Evolutionary conservation across 30 jellyfish, hydroid and myxozoan species (phyloP).

Genomic region (Aurelia coerulea): DNA sequence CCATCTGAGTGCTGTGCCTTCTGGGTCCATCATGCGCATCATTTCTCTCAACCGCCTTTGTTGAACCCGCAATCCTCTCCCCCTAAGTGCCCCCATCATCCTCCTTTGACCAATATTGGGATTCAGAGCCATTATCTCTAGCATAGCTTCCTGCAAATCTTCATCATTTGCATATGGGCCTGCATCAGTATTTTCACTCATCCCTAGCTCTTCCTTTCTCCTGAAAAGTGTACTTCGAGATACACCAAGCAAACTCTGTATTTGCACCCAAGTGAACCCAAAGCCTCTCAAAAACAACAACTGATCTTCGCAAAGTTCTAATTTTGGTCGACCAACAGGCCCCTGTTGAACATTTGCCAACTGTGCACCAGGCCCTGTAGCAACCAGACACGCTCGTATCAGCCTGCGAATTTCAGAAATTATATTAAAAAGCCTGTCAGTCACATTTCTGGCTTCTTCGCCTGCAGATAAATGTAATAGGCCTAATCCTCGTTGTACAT

Average conservation of each 20-base stretch:
- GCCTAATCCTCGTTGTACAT: conserved; percentile 1
- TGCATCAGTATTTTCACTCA: no score
- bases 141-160: background rate
- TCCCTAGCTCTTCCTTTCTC: background rate
- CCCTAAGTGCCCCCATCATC: conserved; percentile 34
- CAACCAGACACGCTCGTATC: background rate
- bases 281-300: background rate
- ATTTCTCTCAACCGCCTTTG: background rate
- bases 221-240: conserved; percentile 8
- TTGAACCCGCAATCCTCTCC: conserved; percentile 16
- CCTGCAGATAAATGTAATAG: conserved; percentile 8
- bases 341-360: background rate
- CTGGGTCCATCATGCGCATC: conserved; percentile 23
- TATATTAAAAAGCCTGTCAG: background rate
- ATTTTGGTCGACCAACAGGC: conserved; percentile 23
- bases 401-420: conserved; percentile 3
- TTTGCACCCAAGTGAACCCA: background rate
- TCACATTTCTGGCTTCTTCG: background rate
- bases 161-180: background rate
- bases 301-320: conserved; percentile 6
- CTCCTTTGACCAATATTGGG: conserved; percentile 29
- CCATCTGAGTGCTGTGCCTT: conserved; percentile 14
- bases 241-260: conserved; percentile 4
- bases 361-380: background rate
- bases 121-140: background rate